Conservation (phyloP, 1,140 invertebrate species). For the Aphis gossypii region DNA sequence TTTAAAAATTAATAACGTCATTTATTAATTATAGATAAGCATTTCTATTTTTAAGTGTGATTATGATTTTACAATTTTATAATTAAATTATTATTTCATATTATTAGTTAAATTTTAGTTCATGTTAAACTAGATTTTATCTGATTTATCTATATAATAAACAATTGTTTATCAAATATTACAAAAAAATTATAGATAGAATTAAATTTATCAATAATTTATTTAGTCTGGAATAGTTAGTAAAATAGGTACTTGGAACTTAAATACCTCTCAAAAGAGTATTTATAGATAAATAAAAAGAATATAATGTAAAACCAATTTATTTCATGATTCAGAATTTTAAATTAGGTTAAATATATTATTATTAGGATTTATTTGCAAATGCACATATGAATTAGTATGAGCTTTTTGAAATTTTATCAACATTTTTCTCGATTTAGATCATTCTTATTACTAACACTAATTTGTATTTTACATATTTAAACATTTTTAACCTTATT, state of each 20-base stretch:
- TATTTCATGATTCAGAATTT: neutral
- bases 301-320: neutral
- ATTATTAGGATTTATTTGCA: no score
- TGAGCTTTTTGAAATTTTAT: no score
- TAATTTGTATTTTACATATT: no score
- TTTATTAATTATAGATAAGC: neutral
- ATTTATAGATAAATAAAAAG: neutral
- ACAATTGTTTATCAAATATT: neutral
- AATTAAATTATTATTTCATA: neutral
- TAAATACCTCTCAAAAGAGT: neutral
- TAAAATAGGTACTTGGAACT: neutral
- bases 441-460: no score
- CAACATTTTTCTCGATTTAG: no score
- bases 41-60: neutral
- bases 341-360: neutral
- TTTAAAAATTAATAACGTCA: neutral
- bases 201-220: neutral
- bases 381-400: no score
- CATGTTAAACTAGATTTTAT: neutral
- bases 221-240: neutral
- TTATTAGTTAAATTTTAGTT: neutral
- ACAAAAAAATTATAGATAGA: neutral
- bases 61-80: neutral
- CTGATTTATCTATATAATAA: neutral
- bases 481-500: no score